phyloP scores from a whole-genome alignment of 2,113 vertebrate genomes.

The Myocastor coypus region DNA sequence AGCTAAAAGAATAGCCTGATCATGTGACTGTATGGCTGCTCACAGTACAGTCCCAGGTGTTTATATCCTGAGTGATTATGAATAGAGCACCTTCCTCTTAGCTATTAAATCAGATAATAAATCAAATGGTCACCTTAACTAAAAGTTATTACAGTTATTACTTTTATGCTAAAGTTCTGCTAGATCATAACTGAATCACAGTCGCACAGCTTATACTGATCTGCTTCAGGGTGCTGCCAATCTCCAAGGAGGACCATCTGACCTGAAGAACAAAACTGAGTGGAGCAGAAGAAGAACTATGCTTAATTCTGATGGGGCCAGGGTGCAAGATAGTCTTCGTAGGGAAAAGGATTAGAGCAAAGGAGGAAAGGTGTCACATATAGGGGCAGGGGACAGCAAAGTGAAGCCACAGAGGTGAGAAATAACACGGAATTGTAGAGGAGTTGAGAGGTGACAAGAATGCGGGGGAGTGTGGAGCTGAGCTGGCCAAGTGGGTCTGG shows the following conservation, averaged over 20 bases:
- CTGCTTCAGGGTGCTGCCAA: not conserved
- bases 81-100: slow-evolving; percentile 11
- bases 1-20: not conserved
- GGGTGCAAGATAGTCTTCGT: not conserved
- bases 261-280: not conserved
- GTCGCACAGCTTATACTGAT: not conserved
- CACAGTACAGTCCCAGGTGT: not conserved
- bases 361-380: not conserved
- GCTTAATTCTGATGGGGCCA: not conserved
- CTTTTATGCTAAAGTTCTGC: slow-evolving; percentile 5
- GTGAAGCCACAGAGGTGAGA: not conserved
- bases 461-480: not conserved
- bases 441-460: not conserved
- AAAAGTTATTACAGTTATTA: not conserved
- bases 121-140: not conserved
- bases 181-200: not conserved
- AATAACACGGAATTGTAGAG: not conserved
- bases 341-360: not conserved
- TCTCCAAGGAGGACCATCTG: not conserved
- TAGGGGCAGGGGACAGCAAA: not conserved
- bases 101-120: not conserved
- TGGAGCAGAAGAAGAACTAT: not conserved
- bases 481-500: not conserved
- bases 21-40: not conserved
- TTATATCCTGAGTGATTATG: not conserved